Conservation (phyloP, 2,113 vertebrate species). For the Telmatochromis brichardi region DNA sequence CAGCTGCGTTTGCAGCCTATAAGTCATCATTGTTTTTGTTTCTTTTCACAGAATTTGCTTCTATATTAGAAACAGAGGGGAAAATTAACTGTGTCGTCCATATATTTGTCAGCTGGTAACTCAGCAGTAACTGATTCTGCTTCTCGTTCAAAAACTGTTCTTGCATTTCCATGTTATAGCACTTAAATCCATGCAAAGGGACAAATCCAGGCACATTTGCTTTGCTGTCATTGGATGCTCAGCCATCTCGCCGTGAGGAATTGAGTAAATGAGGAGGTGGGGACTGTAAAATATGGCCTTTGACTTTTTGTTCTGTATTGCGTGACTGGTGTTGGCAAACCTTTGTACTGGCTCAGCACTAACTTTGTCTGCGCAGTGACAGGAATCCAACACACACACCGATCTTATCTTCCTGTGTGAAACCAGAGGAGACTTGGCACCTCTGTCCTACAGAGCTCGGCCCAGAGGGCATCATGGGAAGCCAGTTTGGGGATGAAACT, state of each 20-base stretch:
- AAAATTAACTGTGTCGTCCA: not conserved
- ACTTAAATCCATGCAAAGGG: not conserved
- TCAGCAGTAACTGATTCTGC: not conserved
- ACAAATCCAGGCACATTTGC: not conserved
- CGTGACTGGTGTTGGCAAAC: constrained; percentile 48
- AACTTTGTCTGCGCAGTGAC: constrained; percentile 30
- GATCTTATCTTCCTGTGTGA: constrained; percentile 62
- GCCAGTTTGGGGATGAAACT: not conserved
- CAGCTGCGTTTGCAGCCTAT: not conserved
- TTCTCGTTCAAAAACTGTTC: not conserved
- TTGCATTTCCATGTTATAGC: not conserved
- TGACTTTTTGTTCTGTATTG: constrained; percentile 48
- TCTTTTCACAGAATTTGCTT: not conserved
- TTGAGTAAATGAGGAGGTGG: not conserved
- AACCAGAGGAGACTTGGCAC: constrained; percentile 48
- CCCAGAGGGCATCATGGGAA: constrained; percentile 43
- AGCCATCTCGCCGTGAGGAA: not conserved
- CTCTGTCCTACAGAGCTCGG: constrained; percentile 24
- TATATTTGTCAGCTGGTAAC: not conserved
- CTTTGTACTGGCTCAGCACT: constrained; percentile 1
- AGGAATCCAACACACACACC: constrained; percentile 48
- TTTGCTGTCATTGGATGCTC: not conserved
- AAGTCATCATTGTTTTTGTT: not conserved
- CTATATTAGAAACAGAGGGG: not conserved
- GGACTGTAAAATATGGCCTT: constrained; percentile 42